Base-by-base conservation (phyloP, 2,888 invertebrate genomes). In the Pomacea canaliculata region DNA sequence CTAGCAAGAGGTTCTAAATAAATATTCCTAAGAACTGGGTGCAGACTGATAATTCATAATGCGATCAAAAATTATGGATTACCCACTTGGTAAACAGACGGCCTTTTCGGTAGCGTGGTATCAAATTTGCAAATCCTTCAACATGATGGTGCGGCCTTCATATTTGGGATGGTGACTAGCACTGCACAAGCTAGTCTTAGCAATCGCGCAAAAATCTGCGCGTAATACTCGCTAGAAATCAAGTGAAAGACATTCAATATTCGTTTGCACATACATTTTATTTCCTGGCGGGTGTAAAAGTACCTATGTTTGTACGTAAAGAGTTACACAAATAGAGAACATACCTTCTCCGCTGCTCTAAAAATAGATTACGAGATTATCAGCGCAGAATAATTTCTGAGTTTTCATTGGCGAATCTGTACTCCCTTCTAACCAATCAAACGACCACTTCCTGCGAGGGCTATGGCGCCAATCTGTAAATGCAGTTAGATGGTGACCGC, bases 261-360 rank as follows among this genome's bases (percentile, higher is more conserved):
- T 23, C 66, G 59, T 73, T 70, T 79, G 79, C 79, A 79, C 70
- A 48, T n/a, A 27, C 63, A 62, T 76, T 62, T 74, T 68, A 59
- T 73, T 68, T 23, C 76, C 73, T 60, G 73, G 74, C 74, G 73
- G 65, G 51, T 70, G 67, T 71, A 56, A 69, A 72, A 63, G 51
- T 62, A 77, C 46, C 72, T 63, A 63, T 68, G 69, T 71, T 79
- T 74, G 79, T 77, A 67, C 70, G 74, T 46, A 79, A 79, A 76
- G 70, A 63, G 70, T 71, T 74, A 79, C 78, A 78, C 78, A 78
- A 83, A 80, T 77, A 83, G 78, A 83, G 82, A 83, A 84, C 85
- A 85, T 81, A 82, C 83, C 83, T 83, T 84, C 83, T 83, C 80
- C 83, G 82, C 77, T 83, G 84, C 80, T 84, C 85, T 85, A 84